These are phyloP conservation scores for Bergia puertoricense DNA, from an alignment of 92 coral and sea anemone genomes.

Conservation along the genomic window DNA sequence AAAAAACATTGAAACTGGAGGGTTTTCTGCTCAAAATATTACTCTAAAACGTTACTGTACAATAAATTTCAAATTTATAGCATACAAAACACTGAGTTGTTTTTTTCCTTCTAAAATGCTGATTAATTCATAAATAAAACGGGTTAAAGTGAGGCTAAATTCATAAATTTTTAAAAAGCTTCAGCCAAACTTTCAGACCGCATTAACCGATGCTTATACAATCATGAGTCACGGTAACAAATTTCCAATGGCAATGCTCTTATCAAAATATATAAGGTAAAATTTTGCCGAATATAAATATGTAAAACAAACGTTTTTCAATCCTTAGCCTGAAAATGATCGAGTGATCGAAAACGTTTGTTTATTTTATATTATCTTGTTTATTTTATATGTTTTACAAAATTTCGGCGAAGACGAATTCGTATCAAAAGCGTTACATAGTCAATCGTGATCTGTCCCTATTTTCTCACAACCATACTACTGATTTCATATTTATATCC, in stretches of 20 bases:
- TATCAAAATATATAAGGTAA: no score
- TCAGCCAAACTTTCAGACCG: background rate
- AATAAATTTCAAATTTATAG: background rate
- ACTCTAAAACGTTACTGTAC: background rate
- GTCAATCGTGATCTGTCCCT: background rate
- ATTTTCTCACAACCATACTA: background rate
- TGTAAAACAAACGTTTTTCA: no score
- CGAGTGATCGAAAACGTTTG: no score
- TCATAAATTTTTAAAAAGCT: background rate
- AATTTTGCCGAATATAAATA: no score
- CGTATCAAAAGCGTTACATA: background rate
- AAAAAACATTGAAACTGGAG: background rate
- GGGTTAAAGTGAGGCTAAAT: background rate
- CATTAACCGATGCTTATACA: background rate
- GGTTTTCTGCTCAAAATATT: background rate
- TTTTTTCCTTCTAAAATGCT: no score
- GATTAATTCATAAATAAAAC: no score
- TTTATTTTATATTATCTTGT: no score
- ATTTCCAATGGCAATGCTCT: no score
- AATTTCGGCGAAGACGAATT: no score
- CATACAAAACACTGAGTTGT: background rate
- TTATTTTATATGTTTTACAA: no score
- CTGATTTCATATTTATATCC: background rate
- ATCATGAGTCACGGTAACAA: background rate
- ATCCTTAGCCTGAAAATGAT: no score